A percentile compares a stretch with the other conserved stretches of the same genome.
Evolutionary conservation across 2,888 invertebrate species (phyloP).

Genomic region (Stictocephala bisonia): DNA sequence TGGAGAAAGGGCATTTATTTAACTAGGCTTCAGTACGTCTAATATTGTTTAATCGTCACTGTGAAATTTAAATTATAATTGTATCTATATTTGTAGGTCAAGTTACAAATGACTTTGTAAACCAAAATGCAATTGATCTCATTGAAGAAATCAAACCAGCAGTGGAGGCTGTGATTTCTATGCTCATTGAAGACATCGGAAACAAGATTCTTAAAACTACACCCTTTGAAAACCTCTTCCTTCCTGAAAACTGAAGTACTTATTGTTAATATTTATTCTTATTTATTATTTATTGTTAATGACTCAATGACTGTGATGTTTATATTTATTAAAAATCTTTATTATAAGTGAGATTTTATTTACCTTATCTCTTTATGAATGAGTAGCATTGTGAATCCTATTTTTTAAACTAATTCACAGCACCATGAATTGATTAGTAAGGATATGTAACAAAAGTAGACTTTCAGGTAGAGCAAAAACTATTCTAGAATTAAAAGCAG

Average conservation of each 20-base stretch:
- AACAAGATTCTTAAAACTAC: constrained; percentile 56
- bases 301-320: constrained; percentile 43
- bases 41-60: too few relatives aligned
- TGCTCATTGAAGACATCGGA: constrained; percentile 57
- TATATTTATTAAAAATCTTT: constrained; percentile 23
- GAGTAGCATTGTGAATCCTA: too few relatives aligned
- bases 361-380: neutral
- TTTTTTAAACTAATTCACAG: too few relatives aligned
- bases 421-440: too few relatives aligned
- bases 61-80: neutral
- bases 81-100: constrained; percentile 54
- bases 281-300: constrained; percentile 41
- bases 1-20: too few relatives aligned
- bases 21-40: too few relatives aligned
- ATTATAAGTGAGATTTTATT: neutral
- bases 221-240: constrained; percentile 57
- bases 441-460: too few relatives aligned
- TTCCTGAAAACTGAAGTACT: constrained; percentile 41
- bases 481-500: too few relatives aligned
- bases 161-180: constrained; percentile 56
- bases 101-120: constrained; percentile 59
- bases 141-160: constrained; percentile 58
- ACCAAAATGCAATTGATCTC: constrained; percentile 59
- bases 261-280: constrained; percentile 11
- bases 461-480: too few relatives aligned